Evolutionary conservation across 2,113 vertebrate genomes (phyloP).

Genomic region (Collichthys lucidus): DNA sequence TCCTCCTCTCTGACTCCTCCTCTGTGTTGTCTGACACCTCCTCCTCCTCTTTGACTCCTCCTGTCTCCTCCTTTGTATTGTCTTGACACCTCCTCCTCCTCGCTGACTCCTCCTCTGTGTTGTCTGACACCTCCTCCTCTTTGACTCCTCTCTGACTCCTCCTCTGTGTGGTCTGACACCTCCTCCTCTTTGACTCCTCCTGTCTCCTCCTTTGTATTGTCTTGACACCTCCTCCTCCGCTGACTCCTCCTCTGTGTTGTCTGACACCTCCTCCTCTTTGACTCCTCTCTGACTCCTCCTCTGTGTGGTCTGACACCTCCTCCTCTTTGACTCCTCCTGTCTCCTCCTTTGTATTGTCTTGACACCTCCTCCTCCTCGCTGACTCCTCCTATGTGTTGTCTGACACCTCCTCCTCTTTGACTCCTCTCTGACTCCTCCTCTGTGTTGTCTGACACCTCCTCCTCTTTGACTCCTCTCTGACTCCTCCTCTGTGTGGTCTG

Average conservation of each 20-base stretch:
- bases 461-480: too few relatives aligned
- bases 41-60: too few relatives aligned
- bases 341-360: not conserved
- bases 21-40: too few relatives aligned
- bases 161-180: too few relatives aligned
- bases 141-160: constrained; percentile 48
- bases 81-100: constrained; percentile 75
- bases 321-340: too few relatives aligned
- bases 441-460: not conserved
- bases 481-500: not conserved
- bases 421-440: not conserved
- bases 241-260: too few relatives aligned
- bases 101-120: too few relatives aligned
- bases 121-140: constrained; percentile 49
- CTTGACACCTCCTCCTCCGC: not conserved
- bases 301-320: not conserved
- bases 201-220: not conserved
- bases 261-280: too few relatives aligned
- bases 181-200: too few relatives aligned
- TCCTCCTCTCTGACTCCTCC: not conserved
- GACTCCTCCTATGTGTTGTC: not conserved
- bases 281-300: too few relatives aligned
- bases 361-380: not conserved
- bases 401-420: too few relatives aligned
- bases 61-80: not conserved